Evolutionary conservation across 2,797 vertebrate genomes (phyloP).

Genomic region (Catamblyrhynchus diadema): DNA sequence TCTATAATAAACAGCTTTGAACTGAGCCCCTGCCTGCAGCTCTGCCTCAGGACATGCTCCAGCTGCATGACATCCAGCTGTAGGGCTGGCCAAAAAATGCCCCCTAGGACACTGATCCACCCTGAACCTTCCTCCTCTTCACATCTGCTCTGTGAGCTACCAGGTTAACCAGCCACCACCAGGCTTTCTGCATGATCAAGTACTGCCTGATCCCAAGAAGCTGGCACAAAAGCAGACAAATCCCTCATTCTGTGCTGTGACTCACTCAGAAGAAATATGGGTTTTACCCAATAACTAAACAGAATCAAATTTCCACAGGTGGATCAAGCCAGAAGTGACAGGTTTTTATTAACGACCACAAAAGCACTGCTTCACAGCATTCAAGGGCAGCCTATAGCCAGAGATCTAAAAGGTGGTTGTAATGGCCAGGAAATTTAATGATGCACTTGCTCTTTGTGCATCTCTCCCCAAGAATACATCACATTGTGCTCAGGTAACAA

Average conservation of each 20-base stretch:
- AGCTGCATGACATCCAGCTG: background rate
- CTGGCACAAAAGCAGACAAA: background rate
- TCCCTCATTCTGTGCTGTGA: background rate
- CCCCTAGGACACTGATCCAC: background rate
- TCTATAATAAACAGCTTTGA: background rate
- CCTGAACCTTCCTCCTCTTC: background rate
- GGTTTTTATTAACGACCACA: background rate
- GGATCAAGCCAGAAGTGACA: background rate
- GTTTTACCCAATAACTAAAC: background rate
- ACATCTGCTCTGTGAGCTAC: background rate
- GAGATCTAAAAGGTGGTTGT: background rate
- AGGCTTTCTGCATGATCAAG: background rate
- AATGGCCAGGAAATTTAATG: slow-evolving; percentile 13
- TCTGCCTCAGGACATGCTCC: background rate
- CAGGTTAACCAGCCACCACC: background rate
- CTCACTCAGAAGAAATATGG: background rate
- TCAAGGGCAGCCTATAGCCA: background rate
- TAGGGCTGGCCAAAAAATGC: background rate
- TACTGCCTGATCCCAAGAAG: background rate
- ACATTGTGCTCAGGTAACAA: background rate
- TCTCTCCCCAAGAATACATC: background rate
- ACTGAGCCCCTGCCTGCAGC: background rate
- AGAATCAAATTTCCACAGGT: background rate
- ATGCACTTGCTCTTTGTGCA: background rate
- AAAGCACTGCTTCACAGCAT: background rate